Conservation (phyloP, 2,797 vertebrate genomes). For the Tachyglossus aculeatus region DNA sequence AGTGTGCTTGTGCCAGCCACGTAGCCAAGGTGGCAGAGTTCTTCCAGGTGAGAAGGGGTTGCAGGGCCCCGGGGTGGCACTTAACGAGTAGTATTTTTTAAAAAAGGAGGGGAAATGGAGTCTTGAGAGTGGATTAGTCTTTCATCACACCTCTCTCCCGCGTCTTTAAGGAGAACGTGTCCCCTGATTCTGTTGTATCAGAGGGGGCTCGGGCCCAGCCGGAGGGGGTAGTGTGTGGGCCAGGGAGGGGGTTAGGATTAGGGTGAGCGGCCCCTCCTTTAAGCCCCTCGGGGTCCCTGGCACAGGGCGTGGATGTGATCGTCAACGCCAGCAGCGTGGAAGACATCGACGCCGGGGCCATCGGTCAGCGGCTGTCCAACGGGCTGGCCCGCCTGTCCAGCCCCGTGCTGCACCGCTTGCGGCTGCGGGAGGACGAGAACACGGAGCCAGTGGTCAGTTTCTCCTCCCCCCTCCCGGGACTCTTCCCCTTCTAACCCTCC, state of each 20-base stretch:
- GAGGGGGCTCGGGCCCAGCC: neutral
- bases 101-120: neutral
- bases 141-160: too few relatives aligned
- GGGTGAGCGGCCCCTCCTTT: neutral
- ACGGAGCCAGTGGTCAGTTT: slow-evolving; percentile 84
- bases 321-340: slow-evolving; percentile 96
- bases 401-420: slow-evolving; percentile 89
- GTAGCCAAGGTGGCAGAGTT: slow-evolving; percentile 95
- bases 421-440: slow-evolving; percentile 85
- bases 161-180: too few relatives aligned
- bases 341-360: slow-evolving; percentile 91
- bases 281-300: neutral
- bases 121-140: too few relatives aligned
- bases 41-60: slow-evolving; percentile 85
- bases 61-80: neutral
- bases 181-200: neutral
- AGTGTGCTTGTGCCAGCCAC: slow-evolving; percentile 94
- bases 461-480: neutral
- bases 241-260: neutral
- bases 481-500: neutral
- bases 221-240: neutral
- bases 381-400: slow-evolving; percentile 87
- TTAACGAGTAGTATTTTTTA: too few relatives aligned
- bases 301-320: slow-evolving; percentile 89
- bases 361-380: slow-evolving; percentile 91